Evolutionary conservation across 2,113 vertebrate species (phyloP).

Genomic region (Sinocyclocheilus anophthalmus): DNA sequence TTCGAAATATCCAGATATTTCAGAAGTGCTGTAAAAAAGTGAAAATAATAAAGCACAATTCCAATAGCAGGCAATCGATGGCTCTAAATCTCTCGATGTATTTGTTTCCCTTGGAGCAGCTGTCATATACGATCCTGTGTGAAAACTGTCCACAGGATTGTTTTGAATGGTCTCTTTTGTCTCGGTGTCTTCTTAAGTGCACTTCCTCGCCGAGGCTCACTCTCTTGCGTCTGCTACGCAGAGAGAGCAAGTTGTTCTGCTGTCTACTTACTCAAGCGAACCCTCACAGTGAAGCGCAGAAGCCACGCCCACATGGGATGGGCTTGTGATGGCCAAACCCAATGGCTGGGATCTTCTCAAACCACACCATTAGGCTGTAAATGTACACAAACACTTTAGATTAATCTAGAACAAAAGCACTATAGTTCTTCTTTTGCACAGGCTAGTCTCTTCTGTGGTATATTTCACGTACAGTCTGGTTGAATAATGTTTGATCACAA

Average conservation of each 20-base stretch:
- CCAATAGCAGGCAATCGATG: not conserved
- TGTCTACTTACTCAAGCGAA: not conserved
- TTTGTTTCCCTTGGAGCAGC: not conserved
- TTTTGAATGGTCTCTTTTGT: constrained; percentile 56
- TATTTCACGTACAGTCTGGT: constrained; percentile 2
- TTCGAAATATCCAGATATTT: constrained; percentile 25
- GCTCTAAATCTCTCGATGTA: not conserved
- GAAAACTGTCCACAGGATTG: constrained; percentile 32
- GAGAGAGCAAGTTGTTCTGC: constrained; percentile 23
- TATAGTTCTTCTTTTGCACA: not conserved
- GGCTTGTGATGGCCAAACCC: not conserved
- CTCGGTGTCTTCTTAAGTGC: not conserved
- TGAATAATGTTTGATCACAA: constrained; percentile 23
- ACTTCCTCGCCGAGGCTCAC: constrained; percentile 50
- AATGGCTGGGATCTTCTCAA: not conserved
- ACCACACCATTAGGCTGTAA: not conserved
- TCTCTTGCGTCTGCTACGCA: not conserved
- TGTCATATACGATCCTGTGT: not conserved
- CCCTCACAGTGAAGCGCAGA: accelerated
- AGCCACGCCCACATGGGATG: not conserved
- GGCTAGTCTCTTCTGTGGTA: constrained; percentile 5
- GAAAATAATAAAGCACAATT: not conserved
- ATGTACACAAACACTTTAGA: constrained; percentile 6
- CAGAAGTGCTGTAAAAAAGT: not conserved
- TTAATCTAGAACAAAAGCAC: constrained; percentile 21